Base-by-base conservation (phyloP, 1,140 invertebrate species). In the Brachionus koreanus region DNA sequence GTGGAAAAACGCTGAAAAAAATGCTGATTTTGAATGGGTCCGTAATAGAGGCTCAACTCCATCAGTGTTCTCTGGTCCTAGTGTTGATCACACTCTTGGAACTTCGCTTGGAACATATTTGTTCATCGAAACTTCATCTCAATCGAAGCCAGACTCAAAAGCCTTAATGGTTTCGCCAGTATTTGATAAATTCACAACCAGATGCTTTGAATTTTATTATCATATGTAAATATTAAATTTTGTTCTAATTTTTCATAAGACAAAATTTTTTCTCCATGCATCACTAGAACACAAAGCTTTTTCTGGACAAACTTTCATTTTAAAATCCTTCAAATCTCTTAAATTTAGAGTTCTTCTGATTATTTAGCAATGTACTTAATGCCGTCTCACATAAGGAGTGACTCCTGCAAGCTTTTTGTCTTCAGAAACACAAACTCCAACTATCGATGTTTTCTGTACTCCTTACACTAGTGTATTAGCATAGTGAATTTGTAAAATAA, bases 31-130 rank as follows among this genome's bases (percentile, higher is more conserved):
- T 37, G 76, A 84, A 43, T 84, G 84, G 84, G 23, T 83, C 5
- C 23, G 72, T 33, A 46, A 61, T 3, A 25, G 43, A 49, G 83
- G 82, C 2, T 52, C 39, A 37, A 83, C 81, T 7, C 57, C 76
- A 35, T 63, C 42, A 39, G 13, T 5, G 23, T 79, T 33, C 37
- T 61, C 57, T 7, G 84, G 84, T 35, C 86, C 86, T 49, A 75
- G 29, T 16, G 52, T 84, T 19, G 86, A 86, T 79, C 85, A 86
- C 57, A 86, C 84, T 9, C 83, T 77, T 16, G 83, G 83, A 6
- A 84, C 84, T 13, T 79, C 82, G 5, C 37, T 65, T 43, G 86
- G 85, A 13, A 77, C 75, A 46, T 86, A 85, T 46, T 13, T 85
- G 7, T 86, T 83, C 43, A 46, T 85, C 12, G 84, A 86, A 23